Base-by-base conservation (phyloP, 2,113 vertebrate species). In the Sclerurus mexicanus region DNA sequence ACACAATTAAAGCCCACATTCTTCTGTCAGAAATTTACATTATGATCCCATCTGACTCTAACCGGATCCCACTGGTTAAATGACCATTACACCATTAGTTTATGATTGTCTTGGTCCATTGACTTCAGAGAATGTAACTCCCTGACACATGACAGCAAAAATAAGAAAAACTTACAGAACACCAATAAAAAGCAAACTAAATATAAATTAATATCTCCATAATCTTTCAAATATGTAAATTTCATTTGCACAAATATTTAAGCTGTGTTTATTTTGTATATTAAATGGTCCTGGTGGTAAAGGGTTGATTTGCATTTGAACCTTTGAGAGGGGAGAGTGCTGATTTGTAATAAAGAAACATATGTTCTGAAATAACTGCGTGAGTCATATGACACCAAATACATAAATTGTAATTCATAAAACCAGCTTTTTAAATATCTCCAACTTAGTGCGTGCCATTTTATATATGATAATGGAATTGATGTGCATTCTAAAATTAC, bases 351-450 rank as follows among this genome's bases (percentile, higher is more conserved):
- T 66, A 90, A 87, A 80, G 22, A 10, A 96, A 46, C 49, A 89
- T 87, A 93, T 67, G 49, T 81, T 89, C 86, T 95, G 62, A 89
- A 95, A 94, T 89, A 95, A 80, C n/a, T 69, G 7, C 55, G 35
- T 81, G 84, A 93, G 47, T 89, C 42, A 67, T 82, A 79, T 69
- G 42, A 85, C 58, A 88, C 39, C 7, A 92, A 74, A 92, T 64
- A 47, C 56, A 90, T 78, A 89, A 56, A 94, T 24, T 84, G 17
- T 69, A 88, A 85, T 62, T 37, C 66, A 76, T 74, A 75, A 93
- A 92, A 28, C 6, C 19, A 63, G 23, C n/a, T 59, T 90, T 91
- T 71, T 55, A 92, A 88, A 59, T 67, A 44, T 62, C 46, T 63
- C 9, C 14, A 75, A 7, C 60, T 88, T 69, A 68, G 23, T 68